These are phyloP conservation scores for Cinara cedri DNA, from an alignment of 2,888 invertebrate species.

Conservation along the genomic window DNA sequence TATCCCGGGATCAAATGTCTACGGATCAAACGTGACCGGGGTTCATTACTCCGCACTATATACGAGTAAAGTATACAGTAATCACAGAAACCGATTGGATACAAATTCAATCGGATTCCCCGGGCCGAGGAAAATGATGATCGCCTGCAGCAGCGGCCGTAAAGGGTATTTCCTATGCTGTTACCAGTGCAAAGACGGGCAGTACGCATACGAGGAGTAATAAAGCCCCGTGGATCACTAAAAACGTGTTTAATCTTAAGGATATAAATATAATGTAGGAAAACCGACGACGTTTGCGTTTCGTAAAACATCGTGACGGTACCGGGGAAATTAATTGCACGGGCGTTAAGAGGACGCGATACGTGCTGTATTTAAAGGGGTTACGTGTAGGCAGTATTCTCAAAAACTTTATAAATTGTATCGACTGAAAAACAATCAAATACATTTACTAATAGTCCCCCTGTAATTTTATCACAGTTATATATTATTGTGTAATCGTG, in stretches of 20 bases:
- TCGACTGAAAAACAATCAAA: no score
- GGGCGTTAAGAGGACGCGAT: no score
- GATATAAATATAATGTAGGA: no score
- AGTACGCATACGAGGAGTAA: background rate
- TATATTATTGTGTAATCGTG: no score
- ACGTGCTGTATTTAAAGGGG: no score
- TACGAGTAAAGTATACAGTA: background rate
- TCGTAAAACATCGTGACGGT: no score
- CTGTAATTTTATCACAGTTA: no score
- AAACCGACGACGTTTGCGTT: no score
- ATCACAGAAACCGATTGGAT: constrained; percentile 48
- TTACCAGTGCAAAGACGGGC: no score
- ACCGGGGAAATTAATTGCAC: background rate
- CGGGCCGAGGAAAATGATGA: constrained; percentile 5
- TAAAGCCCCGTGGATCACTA: background rate
- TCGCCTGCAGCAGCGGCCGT: constrained; percentile 8
- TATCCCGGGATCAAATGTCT: constrained; percentile 39
- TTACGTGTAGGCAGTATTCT: no score
- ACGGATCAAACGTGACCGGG: constrained; percentile 50
- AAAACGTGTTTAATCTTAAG: constrained; percentile 23
- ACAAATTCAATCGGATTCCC: constrained; percentile 49
- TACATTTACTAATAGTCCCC: no score
- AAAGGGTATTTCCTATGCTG: background rate
- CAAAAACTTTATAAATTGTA: no score
- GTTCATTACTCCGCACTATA: constrained; percentile 43